Base-by-base conservation (phyloP, 2,888 invertebrate genomes). In the Chymomyza amoena region DNA sequence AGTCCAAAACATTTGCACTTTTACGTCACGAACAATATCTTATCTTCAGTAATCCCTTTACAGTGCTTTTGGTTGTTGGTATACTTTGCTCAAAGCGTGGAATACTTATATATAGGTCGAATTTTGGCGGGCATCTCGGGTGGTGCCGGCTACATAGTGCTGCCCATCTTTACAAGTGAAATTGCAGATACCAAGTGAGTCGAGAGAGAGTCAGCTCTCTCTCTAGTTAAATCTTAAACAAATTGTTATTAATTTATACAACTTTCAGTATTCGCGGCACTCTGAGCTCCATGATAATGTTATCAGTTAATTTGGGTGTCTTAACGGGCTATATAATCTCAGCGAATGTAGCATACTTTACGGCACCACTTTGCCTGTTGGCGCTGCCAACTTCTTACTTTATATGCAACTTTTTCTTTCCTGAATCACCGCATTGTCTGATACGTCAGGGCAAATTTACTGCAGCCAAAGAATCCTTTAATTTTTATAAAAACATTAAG, bases 161-260 rank as follows among this genome's bases (percentile, higher is more conserved):
- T 91, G 5, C 91, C 92, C 51, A 85, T 91, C 16, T 92, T 86
- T 66, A 86, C 91, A 0, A 84, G 90, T 15, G 92, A 92, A 79
- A 92, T 92, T 62, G 85, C 91, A 0, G 90, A 91, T 70, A 76
- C 84, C 28, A 83, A 79, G 91, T 91, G 68, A 78, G 89, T 69
- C 13, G 20, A 28, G 6, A 51, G 28, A 9, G 25, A 10, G 5
- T 15, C 13, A 25, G 25, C 5, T 51, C n/a, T n/a, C n/a, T n/a
- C n/a, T n/a, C n/a, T n/a, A n/a, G n/a, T n/a, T n/a, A 13, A 60
- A 16, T 57, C 18, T 57, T 20, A 9, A 20, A 15, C n/a, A 28
- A 57, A 18, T 61, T 63, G 25, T 32, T 51, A 28, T 15, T 7
- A 6, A 28, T n/a, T 52, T 28, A 6, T 16, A 45, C 13, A 13